phyloP scores from a whole-genome alignment of 2,797 vertebrate genomes.

The Clarias laeviceps region DNA sequence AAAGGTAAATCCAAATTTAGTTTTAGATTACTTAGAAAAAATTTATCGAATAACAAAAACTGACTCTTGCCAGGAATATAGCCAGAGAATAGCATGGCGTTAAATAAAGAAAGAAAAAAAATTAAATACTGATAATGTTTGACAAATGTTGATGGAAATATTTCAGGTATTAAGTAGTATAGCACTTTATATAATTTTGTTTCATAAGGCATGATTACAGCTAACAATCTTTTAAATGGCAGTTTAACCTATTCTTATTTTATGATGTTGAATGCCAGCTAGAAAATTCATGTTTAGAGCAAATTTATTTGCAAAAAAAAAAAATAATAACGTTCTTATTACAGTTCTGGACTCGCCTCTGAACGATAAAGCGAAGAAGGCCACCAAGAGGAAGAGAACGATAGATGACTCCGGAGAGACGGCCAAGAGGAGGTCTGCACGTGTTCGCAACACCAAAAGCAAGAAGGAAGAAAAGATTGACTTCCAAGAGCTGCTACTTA shows the following conservation, averaged over 20 bases:
- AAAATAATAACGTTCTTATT: not conserved
- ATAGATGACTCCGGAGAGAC: constrained; percentile 90
- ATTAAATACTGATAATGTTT: not conserved
- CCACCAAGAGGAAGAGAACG: constrained; percentile 86
- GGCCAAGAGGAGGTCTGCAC: constrained; percentile 92
- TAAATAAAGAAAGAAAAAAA: too few species aligned
- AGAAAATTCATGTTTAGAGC: not conserved
- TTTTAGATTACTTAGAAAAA: too few species aligned
- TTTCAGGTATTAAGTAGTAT: not conserved
- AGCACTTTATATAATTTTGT: not conserved
- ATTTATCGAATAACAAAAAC: too few species aligned
- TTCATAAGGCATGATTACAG: not conserved
- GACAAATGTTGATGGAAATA: not conserved
- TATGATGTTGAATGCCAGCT: not conserved
- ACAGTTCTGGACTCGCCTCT: constrained; percentile 78
- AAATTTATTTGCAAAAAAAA: not conserved
- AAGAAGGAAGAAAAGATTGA: constrained; percentile 99
- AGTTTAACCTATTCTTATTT: not conserved
- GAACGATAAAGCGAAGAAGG: constrained; percentile 89
- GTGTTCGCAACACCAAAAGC: constrained; percentile 95
- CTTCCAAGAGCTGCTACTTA: constrained; percentile 93
- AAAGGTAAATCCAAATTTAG: too few species aligned
- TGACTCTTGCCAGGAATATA: too few species aligned
- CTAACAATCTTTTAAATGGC: not conserved
- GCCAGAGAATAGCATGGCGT: too few species aligned